A percentile compares a stretch with the other conserved stretches of the same genome.
Evolutionary conservation across 2,113 vertebrate species (phyloP).

Genomic region (Puntigrus tetrazona): DNA sequence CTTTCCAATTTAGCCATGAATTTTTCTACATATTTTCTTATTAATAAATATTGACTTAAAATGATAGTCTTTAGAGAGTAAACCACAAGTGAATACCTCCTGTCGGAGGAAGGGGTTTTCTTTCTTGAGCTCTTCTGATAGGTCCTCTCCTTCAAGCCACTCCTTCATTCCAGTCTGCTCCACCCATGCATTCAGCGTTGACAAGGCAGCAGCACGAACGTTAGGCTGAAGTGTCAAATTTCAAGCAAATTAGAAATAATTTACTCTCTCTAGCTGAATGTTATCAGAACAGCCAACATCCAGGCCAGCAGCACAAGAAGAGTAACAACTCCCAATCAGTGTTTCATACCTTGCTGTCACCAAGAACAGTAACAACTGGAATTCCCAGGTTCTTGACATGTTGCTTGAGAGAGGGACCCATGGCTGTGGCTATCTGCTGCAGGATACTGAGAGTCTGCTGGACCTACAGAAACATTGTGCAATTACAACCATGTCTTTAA

Average conservation of each 20-base stretch:
- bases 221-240: slow-evolving; percentile 75
- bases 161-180: slow-evolving; percentile 98
- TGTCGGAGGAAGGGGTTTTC: slow-evolving; percentile 96
- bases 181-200: slow-evolving; percentile 91
- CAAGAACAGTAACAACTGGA: slow-evolving; percentile 89
- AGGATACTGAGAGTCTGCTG: slow-evolving; percentile 91
- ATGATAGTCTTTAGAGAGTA: too few species aligned
- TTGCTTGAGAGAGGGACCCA: slow-evolving; percentile 92
- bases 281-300: background rate
- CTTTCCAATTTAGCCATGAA: too few species aligned
- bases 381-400: slow-evolving; percentile 91
- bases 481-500: background rate
- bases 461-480: slow-evolving; percentile 76
- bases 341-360: slow-evolving; percentile 91
- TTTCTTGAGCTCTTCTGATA: slow-evolving; percentile 95
- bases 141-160: slow-evolving; percentile 95
- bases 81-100: slow-evolving; percentile 65
- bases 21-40: too few species aligned
- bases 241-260: slow-evolving; percentile 13
- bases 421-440: slow-evolving; percentile 88
- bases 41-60: background rate
- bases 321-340: background rate
- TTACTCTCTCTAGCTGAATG: background rate
- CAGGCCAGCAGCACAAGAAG: background rate
- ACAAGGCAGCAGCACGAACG: slow-evolving; percentile 85